These are phyloP conservation scores for Lepidotrigona ventralis DNA, from an alignment of 1,140 invertebrate species.

Conservation along the genomic window DNA sequence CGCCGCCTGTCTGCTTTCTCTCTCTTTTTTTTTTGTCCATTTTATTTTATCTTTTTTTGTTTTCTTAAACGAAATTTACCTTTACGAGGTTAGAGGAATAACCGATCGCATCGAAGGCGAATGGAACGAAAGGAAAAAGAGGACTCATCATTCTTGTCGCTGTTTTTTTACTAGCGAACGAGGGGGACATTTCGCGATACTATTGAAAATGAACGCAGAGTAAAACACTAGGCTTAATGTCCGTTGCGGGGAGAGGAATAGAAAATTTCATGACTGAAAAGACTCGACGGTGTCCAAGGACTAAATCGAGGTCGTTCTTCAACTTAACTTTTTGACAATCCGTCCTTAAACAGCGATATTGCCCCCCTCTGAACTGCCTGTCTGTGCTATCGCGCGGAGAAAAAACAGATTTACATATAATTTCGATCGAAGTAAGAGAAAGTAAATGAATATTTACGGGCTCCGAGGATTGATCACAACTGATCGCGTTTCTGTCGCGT, in stretches of 20 bases:
- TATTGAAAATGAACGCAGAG: slow-evolving; percentile 5
- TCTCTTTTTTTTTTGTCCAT: neutral
- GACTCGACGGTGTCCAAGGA: slow-evolving; percentile 19
- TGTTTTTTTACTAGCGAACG: slow-evolving; percentile 37
- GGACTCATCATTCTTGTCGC: neutral
- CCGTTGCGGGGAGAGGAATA: neutral
- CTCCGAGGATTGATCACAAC: neutral
- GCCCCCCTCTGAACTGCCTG: slow-evolving; percentile 54
- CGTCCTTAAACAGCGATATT: slow-evolving; percentile 62
- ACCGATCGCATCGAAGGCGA: neutral
- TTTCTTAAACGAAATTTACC: neutral
- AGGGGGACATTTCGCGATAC: slow-evolving; percentile 32
- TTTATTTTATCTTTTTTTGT: neutral
- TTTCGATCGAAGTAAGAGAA: neutral
- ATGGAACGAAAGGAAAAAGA: slow-evolving; percentile 29
- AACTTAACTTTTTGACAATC: slow-evolving; percentile 60
- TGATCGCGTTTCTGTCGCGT: neutral
- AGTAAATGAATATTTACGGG: neutral
- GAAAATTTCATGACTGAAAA: slow-evolving; percentile 31
- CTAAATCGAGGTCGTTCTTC: slow-evolving; percentile 28
- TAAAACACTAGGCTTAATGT: slow-evolving; percentile 9
- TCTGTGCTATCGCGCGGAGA: neutral
- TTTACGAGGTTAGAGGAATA: neutral
- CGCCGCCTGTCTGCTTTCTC: neutral
- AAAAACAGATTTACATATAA: neutral